Conservation (phyloP, 2,113 vertebrate genomes). For the Ascaphus truei region DNA sequence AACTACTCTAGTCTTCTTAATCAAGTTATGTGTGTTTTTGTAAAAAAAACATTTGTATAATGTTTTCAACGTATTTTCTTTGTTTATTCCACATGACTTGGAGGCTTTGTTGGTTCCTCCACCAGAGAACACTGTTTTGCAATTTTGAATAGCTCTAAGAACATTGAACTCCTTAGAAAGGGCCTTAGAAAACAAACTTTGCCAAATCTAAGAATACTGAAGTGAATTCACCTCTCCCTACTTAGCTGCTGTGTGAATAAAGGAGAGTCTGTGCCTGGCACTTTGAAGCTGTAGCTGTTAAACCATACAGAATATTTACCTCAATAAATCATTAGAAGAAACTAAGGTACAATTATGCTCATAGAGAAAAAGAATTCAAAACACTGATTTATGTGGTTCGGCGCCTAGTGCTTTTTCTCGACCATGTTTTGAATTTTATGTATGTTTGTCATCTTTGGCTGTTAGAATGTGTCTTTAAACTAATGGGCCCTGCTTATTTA, state of each 20-base stretch:
- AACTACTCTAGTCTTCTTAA: too few relatives aligned
- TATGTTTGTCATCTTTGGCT: constrained; percentile 77
- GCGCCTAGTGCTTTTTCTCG: constrained; percentile 64
- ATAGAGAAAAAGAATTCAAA: constrained; percentile 74
- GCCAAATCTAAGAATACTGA: constrained; percentile 76
- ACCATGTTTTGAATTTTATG: constrained; percentile 74
- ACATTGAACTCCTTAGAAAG: constrained; percentile 75
- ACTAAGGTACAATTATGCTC: constrained; percentile 79
- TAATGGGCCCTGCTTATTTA: constrained; percentile 69
- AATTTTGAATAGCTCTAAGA: constrained; percentile 74
- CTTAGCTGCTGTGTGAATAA: constrained; percentile 75
- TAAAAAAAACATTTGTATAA: not conserved
- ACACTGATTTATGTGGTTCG: constrained; percentile 74
- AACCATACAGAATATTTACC: constrained; percentile 81
- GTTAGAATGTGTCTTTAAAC: constrained; percentile 70
- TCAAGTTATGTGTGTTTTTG: too few relatives aligned
- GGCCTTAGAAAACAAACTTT: constrained; percentile 74
- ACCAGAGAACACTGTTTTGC: constrained; percentile 61
- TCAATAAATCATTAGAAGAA: constrained; percentile 84
- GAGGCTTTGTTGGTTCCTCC: not conserved
- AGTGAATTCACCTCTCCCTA: constrained; percentile 74
- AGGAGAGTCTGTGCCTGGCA: constrained; percentile 73
- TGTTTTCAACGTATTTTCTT: constrained; percentile 5
- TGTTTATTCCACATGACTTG: constrained; percentile 7
- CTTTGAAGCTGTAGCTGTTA: constrained; percentile 78